Evolutionary conservation across 2,888 invertebrate species (phyloP), one percentile per base, ranked within the genome.

Genomic region (Chaetoderma sp.): DNA sequence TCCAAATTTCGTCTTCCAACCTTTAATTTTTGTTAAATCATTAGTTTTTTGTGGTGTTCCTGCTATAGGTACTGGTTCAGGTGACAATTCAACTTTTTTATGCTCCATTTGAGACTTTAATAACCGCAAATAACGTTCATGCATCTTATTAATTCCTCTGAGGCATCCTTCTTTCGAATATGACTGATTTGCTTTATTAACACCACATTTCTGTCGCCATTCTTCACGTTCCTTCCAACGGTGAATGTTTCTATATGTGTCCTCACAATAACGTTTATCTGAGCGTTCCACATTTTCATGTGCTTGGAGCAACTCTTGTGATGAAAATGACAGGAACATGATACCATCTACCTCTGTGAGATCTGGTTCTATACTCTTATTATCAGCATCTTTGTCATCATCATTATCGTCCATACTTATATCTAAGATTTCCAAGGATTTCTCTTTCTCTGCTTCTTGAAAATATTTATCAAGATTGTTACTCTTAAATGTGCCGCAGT

Each of bases 291-390:
- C 73, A 5, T 64, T 66, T 1, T 78, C 59, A 72, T 82, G 82
- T 13, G 80, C 80, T 28, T 73, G 64, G 23, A 83, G 60, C 6
- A 76, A 76, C 54, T 74, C 69, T 67, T 80, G 76, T 36, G 67
- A 65, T 10, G 78, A 63, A 67, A 82, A 83, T 0, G 81, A 82
- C 58, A 80, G 66, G 58, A 83, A 83, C 23, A 82, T 65, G 23
- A 78, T 56, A 8, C 78, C 81, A 63, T 80, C 79, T 4, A 83
- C 70, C 60, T 79, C 79, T 72, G 81, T 80, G 67, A 83, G 76
- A 60, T 82, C 82, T 30, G 83, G 81, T n/a, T n/a, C n/a, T n/a
- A n/a, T n/a, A n/a, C n/a, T n/a, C n/a, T n/a, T n/a, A n/a, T n/a
- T n/a, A n/a, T n/a, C n/a, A n/a, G n/a, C n/a, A n/a, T n/a, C n/a